Percentiles rank a stretch among this genome's conserved stretches.
Conservation (phyloP, 2,113 vertebrate genomes). For the Bothrops jararaca region DNA sequence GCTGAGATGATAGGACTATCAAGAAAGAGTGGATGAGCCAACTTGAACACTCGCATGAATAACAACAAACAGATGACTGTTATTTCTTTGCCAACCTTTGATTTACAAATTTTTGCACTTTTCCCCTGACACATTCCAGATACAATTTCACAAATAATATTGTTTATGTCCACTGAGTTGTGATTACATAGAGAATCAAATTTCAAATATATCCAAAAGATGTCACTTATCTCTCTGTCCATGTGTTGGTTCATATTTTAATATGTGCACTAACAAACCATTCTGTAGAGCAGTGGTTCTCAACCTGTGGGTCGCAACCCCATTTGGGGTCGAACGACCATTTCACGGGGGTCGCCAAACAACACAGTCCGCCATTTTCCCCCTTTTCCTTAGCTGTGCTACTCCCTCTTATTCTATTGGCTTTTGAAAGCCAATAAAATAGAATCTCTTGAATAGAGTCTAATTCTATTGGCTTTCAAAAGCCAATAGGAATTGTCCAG, state of each 20-base stretch:
- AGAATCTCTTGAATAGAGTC: too few species aligned
- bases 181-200: not conserved
- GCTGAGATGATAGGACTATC: not conserved
- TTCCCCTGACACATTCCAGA: not conserved
- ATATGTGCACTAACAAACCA: not conserved
- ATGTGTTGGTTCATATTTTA: not conserved
- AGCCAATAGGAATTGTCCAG: too few species aligned
- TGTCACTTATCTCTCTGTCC: not conserved
- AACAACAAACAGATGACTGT: conserved; percentile 1
- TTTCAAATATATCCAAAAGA: not conserved
- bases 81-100: not conserved
- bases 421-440: too few species aligned
- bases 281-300: not conserved
- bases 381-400: too few species aligned
- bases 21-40: not conserved
- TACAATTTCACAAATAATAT: conserved; percentile 1
- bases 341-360: too few species aligned
- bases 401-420: too few species aligned
- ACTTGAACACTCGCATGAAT: not conserved
- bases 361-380: too few species aligned
- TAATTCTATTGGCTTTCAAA: too few species aligned
- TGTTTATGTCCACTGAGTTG: not conserved
- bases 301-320: too few species aligned
- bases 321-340: too few species aligned
- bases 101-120: not conserved